These are phyloP conservation scores for Datnioides undecimradiatus DNA, from an alignment of 2,113 vertebrate species.

Conservation along the genomic window DNA sequence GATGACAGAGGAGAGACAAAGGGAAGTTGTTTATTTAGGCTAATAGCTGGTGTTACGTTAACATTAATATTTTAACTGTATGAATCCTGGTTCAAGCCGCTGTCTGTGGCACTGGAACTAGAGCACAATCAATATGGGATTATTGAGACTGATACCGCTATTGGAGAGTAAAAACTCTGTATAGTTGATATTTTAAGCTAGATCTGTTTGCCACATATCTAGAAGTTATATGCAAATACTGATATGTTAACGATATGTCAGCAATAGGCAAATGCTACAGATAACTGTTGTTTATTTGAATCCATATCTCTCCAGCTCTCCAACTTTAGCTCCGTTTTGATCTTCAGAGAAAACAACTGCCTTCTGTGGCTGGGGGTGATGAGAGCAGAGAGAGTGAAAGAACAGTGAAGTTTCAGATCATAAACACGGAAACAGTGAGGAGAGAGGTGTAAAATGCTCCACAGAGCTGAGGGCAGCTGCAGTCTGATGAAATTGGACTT, in stretches of 20 bases:
- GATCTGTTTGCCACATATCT: no score
- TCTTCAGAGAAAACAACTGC: not conserved
- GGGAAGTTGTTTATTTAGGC: slow-evolving; percentile 2
- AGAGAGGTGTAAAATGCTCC: not conserved
- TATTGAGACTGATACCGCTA: no score
- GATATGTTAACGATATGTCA: no score
- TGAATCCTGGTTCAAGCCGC: not conserved
- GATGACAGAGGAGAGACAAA: slow-evolving; percentile 3
- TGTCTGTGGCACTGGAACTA: not conserved
- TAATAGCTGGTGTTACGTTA: not conserved
- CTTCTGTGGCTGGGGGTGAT: not conserved
- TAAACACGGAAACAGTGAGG: no score
- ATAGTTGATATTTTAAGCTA: no score
- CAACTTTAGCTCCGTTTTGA: not conserved
- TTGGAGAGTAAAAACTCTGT: no score
- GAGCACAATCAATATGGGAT: no score
- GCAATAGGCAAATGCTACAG: no score
- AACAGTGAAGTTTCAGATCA: not conserved
- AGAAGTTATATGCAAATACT: no score
- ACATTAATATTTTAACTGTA: not conserved
- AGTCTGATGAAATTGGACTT: not conserved
- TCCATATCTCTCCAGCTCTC: not conserved
- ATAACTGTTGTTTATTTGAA: not conserved
- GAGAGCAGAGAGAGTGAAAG: not conserved
- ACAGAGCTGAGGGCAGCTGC: not conserved